Base-by-base conservation (phyloP, 1,140 invertebrate genomes). In the Caenorhabditis inopinata region DNA sequence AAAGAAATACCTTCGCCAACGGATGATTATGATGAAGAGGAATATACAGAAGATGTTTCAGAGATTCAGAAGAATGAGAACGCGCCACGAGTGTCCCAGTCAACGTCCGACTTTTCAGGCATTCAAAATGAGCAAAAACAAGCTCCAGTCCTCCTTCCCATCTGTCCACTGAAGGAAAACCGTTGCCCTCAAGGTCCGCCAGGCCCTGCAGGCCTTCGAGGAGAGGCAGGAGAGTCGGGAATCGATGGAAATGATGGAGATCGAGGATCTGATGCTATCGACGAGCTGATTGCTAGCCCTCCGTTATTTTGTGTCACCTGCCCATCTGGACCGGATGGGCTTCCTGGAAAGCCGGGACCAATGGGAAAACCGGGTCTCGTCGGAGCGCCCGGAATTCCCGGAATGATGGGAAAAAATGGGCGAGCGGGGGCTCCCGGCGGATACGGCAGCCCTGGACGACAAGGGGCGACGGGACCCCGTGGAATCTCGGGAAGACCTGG, bases 401-500 rank as follows among this genome's bases (percentile, higher is more conserved):
- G 75, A 18, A 25, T 35, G 14, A 76, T 49, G 75, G 75, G 75
- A 38, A 51, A 76, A n/a, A 76, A 49, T 32, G 75, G 75, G 0
- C 46, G 53, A 38, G 23, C 47, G 1, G 75, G 75, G 38, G 75
- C 46, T 6, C 45, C 32, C 9, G 75, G 75, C 51, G 75, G 75
- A 7, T 51, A 76, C n/a, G 75, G 75, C 14, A 51, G 46, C 32
- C 45, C 75, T 53, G 75, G 75, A 51, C 29, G 38, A 53, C 75
- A 76, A 49, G 75, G 75, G 23, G 2, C 46, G 3, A 76, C 35
- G 75, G 75, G 75, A 27, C 32, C 47, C 12, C 9, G 32, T 23
- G 75, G 75, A 38, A 21, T 21, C 9, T 18, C 14, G 4, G 75
- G 75, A 51, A 53, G 14, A 16, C 11, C 23, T 16, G 75, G 75